Percentiles rank a stretch among this genome's conserved stretches.
Evolutionary conservation across 1,140 invertebrate species (phyloP).

Genomic region (Orius laevigatus): DNA sequence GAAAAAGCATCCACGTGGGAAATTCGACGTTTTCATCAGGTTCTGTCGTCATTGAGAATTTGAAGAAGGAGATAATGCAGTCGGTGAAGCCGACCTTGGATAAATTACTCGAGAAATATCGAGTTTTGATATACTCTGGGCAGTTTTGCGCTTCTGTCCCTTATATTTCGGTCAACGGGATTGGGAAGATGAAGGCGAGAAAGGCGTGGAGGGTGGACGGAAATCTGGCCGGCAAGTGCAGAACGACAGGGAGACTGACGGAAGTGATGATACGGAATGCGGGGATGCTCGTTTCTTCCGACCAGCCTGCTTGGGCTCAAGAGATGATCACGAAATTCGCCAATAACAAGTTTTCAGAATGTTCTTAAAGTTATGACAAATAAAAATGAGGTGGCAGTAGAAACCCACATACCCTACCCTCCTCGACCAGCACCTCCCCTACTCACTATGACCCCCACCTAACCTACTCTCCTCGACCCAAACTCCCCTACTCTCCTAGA

Average conservation of each 20-base stretch:
- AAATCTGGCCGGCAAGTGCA: constrained; percentile 29
- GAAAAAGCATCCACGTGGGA: constrained; percentile 68
- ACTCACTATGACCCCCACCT: no score
- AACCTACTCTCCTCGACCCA: no score
- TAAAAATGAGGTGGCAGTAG: no score
- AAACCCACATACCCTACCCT: no score
- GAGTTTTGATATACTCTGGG: constrained; percentile 51
- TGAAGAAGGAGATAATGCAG: constrained; percentile 67
- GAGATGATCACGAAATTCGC: constrained; percentile 65
- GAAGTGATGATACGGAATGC: constrained; percentile 64
- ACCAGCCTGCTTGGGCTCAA: constrained; percentile 61
- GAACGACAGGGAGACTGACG: constrained; percentile 36
- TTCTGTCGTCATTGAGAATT: constrained; percentile 42
- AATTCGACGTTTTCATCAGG: constrained; percentile 33
- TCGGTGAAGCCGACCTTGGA: constrained; percentile 59
- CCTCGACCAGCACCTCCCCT: no score
- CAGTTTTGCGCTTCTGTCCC: constrained; percentile 49
- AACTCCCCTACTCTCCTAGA: no score
- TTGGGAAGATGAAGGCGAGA: no score
- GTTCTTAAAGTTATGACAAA: no score
- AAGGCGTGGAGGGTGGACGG: constrained; percentile 43
- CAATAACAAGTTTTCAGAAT: constrained; percentile 23
- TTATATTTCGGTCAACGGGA: no score
- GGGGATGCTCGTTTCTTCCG: constrained; percentile 66
- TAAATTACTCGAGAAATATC: constrained; percentile 47